Conservation (phyloP, 1,140 invertebrate genomes). For the Lutraria rhynchaena region DNA sequence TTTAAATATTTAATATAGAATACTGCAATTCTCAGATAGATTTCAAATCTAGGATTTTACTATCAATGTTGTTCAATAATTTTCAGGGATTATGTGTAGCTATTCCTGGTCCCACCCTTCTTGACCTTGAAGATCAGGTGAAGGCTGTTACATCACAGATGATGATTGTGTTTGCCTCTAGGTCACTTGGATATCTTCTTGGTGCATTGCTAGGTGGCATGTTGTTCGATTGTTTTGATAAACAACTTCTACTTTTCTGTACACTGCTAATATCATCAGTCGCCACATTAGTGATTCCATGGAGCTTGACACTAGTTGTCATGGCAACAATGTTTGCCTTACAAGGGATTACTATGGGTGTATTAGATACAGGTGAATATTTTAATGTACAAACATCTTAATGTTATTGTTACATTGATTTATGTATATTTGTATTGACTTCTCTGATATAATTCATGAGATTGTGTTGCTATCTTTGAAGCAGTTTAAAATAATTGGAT, state of each 20-base stretch:
- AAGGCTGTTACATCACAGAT: conserved; percentile 74
- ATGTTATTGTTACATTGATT: too few relatives aligned
- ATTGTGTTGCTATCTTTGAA: too few relatives aligned
- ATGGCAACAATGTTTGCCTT: conserved; percentile 78
- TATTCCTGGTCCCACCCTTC: conserved; percentile 82
- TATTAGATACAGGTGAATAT: conserved; percentile 82
- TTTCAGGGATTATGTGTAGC: conserved; percentile 82
- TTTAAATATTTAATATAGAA: too few relatives aligned
- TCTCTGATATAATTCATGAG: too few relatives aligned
- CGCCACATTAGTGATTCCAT: conserved; percentile 76
- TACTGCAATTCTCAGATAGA: too few relatives aligned
- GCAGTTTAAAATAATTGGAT: too few relatives aligned
- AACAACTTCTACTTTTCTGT: conserved; percentile 75
- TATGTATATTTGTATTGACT: too few relatives aligned
- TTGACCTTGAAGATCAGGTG: conserved; percentile 78
- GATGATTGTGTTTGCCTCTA: conserved; percentile 77
- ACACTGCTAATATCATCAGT: conserved; percentile 74
- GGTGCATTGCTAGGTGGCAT: conserved; percentile 78
- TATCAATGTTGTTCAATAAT: too few relatives aligned
- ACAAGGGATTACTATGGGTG: conserved; percentile 81
- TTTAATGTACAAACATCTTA: too few relatives aligned
- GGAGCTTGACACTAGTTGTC: conserved; percentile 71
- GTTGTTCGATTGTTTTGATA: conserved; percentile 80
- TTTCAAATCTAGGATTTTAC: neutral
- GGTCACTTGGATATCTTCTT: conserved; percentile 80